A percentile compares a stretch with the other conserved stretches of the same genome.
These are phyloP conservation scores for Epizoanthus rinbou DNA, from an alignment of 92 coral and sea anemone species.

Conservation along the genomic window DNA sequence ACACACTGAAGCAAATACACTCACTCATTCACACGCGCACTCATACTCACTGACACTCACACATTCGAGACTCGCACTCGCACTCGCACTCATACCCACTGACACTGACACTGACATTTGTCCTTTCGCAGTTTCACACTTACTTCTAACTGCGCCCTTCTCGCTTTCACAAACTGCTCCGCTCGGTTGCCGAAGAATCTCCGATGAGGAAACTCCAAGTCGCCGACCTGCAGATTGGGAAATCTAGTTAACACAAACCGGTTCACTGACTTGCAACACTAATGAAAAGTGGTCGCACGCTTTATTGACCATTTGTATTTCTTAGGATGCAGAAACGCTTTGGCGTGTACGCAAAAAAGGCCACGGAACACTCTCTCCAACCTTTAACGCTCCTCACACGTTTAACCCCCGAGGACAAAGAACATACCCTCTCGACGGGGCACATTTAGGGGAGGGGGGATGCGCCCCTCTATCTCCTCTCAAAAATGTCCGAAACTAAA, in stretches of 20 bases:
- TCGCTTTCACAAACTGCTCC: conserved; percentile 90
- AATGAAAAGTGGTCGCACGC: background rate
- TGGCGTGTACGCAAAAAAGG: too few relatives aligned
- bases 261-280: background rate
- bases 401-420: too few relatives aligned
- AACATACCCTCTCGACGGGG: too few relatives aligned
- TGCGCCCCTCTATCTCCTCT: too few relatives aligned
- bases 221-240: conserved; percentile 63
- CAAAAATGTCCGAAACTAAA: too few relatives aligned
- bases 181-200: conserved; percentile 96
- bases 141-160: conserved; percentile 94
- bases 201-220: conserved; percentile 86
- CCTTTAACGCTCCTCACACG: too few relatives aligned
- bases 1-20: too few relatives aligned
- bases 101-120: background rate
- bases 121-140: background rate
- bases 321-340: background rate
- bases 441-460: too few relatives aligned
- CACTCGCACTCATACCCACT: background rate
- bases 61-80: background rate
- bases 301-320: background rate
- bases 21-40: too few relatives aligned
- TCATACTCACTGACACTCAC: background rate
- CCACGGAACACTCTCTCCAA: too few relatives aligned
- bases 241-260: background rate